Evolutionary conservation across 2,113 vertebrate genomes (phyloP).

Genomic region (Xenopus borealis): DNA sequence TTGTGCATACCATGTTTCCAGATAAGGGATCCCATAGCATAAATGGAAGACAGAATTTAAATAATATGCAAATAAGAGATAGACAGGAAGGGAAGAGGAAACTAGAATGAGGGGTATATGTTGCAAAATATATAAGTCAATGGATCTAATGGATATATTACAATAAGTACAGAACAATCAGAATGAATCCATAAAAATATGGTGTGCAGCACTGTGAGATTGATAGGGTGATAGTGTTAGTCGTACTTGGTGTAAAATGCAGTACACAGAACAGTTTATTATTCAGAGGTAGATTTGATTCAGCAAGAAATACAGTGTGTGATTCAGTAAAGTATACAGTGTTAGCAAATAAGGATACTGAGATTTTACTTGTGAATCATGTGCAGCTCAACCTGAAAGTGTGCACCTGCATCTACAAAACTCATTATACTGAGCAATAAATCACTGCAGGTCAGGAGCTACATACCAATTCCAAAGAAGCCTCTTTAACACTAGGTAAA

Average conservation of each 20-base stretch:
- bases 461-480: background rate
- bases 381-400: conserved; percentile 12
- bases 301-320: background rate
- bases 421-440: conserved; percentile 24
- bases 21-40: no score
- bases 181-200: no score
- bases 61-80: no score
- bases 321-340: conserved; percentile 8
- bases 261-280: background rate
- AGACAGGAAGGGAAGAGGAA: no score
- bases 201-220: no score
- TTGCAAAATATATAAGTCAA: no score
- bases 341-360: background rate
- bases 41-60: no score
- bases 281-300: conserved; percentile 1
- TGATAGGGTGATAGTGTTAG: background rate
- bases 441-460: background rate
- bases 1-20: no score
- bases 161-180: no score
- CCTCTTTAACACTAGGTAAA: background rate
- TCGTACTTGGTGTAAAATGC: background rate
- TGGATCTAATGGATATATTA: no score
- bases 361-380: background rate
- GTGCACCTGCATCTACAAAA: conserved; percentile 14
- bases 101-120: no score